Base-by-base conservation (phyloP, 2,797 vertebrate genomes). In the Enteromius afrohamiltoni region DNA sequence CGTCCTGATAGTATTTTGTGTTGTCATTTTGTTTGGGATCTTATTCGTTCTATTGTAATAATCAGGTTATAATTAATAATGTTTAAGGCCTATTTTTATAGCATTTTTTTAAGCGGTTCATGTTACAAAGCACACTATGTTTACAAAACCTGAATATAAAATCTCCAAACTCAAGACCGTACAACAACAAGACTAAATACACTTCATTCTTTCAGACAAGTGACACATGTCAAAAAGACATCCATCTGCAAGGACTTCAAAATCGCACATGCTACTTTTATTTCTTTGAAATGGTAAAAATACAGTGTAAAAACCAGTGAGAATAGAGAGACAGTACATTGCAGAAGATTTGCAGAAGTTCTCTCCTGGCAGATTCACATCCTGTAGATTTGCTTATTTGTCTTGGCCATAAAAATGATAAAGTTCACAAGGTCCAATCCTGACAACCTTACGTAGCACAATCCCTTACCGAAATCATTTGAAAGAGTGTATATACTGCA, bases 301-400 rank as follows among this genome's bases (percentile, higher is more conserved):
- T 40, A 42, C 42, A 34, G 11, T 37, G 26, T 64, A 6, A 74
- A 73, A 26, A 60, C 7, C 19, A 34, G 26, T 19, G 40, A 47
- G 69, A 42, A 37, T 19, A 14, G 4, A 73, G 19, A n/a, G 62
- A 64, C 2, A 19, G n/a, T 42, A 4, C 9, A 9, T 10, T 17
- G 23, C n/a, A 58, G n/a, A 34, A 70, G 49, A 58, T 55, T 69
- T 69, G 78, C 29, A 74, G 42, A 47, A 64, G 62, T 45, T 76
- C 34, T 82, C 23, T 75, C 29, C n/a, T 67, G 70, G 47, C 10
- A 55, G 49, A 89, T 86, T 80, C 79, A 67, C 26, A 78, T 87
- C 40, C 85, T 84, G 80, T 81, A 89, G 86, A 87, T 92, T 83
- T 88, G 85, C 71, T 73, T 79, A 80, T 91, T 84, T 88, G 78